These are phyloP conservation scores for Halichoerus grypus DNA, from an alignment of 2,113 vertebrate genomes.

Conservation along the genomic window DNA sequence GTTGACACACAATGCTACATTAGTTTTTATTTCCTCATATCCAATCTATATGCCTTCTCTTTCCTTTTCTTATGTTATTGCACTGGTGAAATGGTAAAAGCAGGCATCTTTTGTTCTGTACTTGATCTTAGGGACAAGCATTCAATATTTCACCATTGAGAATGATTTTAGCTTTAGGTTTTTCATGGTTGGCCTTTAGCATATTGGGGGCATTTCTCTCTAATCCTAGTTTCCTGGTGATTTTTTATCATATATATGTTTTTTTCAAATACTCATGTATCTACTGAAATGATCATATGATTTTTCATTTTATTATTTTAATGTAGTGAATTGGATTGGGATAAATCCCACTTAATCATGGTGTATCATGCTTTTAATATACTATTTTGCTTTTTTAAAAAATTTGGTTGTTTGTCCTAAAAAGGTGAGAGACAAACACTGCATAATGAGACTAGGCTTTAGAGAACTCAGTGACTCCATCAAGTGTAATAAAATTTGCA, in stretches of 20 bases:
- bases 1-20: not conserved
- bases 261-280: not conserved
- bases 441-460: not conserved
- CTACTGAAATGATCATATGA: not conserved
- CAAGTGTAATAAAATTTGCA: not conserved
- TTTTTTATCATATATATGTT: conserved; percentile 3
- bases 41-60: not conserved
- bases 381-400: not conserved
- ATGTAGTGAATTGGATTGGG: not conserved
- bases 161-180: conserved; percentile 48
- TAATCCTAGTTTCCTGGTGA: not conserved
- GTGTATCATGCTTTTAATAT: not conserved
- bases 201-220: not conserved
- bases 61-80: not conserved
- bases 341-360: not conserved
- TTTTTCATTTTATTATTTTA: not conserved
- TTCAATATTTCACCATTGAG: conserved; percentile 17
- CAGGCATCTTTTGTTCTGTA: not conserved
- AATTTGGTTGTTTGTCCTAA: not conserved
- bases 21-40: not conserved
- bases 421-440: not conserved
- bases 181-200: not conserved
- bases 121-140: not conserved
- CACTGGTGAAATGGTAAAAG: not conserved
- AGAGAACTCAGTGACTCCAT: not conserved